A percentile compares a stretch with the other conserved stretches of the same genome.
Evolutionary conservation across 1,140 invertebrate species (phyloP).

Genomic region (Drosophila takahashii): DNA sequence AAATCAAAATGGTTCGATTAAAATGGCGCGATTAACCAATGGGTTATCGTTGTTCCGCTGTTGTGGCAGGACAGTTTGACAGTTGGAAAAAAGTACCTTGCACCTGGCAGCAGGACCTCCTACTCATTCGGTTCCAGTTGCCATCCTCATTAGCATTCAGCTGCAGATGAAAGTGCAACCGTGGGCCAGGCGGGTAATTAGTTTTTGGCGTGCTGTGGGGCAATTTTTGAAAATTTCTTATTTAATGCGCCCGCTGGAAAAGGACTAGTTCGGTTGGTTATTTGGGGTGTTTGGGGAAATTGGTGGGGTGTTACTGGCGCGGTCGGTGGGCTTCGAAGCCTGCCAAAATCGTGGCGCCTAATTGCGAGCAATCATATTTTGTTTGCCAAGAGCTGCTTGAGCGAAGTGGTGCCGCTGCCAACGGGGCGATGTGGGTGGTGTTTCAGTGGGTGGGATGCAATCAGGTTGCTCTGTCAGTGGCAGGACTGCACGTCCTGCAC

Average conservation of each 20-base stretch:
- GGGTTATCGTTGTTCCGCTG: background rate
- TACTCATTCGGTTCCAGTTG: background rate
- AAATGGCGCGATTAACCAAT: background rate
- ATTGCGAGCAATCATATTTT: slow-evolving; percentile 82
- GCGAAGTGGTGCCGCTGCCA: slow-evolving; percentile 28
- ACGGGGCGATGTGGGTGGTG: slow-evolving; percentile 3
- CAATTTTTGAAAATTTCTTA: slow-evolving; percentile 79
- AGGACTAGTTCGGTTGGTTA: background rate
- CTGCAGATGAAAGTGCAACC: slow-evolving; percentile 52
- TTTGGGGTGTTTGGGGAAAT: background rate
- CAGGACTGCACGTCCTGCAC: slow-evolving; percentile 55
- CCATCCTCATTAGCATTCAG: slow-evolving; percentile 50
- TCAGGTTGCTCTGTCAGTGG: slow-evolving; percentile 64
- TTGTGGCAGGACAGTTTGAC: slow-evolving; percentile 18
- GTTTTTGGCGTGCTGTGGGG: slow-evolving; percentile 73
- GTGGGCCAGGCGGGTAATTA: slow-evolving; percentile 59
- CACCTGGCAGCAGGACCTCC: background rate
- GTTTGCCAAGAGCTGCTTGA: slow-evolving; percentile 71
- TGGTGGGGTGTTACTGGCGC: slow-evolving; percentile 8
- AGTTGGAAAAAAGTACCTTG: background rate
- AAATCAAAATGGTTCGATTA: slow-evolving; percentile 8
- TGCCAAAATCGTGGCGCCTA: slow-evolving; percentile 69
- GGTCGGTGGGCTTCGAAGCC: slow-evolving; percentile 31
- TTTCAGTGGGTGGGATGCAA: slow-evolving; percentile 48
- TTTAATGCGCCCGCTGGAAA: slow-evolving; percentile 56